These are phyloP conservation scores for Stictocephala bisonia DNA, from an alignment of 2,888 invertebrate genomes.

Conservation along the genomic window DNA sequence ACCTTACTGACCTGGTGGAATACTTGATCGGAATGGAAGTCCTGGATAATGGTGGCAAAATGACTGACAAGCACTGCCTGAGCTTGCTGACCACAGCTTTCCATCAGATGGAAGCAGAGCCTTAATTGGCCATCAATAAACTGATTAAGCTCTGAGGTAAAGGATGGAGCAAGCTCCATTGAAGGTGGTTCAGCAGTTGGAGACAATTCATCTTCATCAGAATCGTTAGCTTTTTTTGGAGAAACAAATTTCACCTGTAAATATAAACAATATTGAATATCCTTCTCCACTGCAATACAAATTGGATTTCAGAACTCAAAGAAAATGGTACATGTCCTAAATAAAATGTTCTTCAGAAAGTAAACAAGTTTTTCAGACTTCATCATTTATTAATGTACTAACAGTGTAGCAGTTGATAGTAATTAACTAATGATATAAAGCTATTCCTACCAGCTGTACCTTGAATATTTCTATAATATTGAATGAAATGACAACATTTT, in stretches of 20 bases:
- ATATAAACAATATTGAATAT: background rate
- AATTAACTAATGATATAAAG: too few species aligned
- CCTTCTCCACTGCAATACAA: too few species aligned
- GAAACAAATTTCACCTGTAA: conserved; percentile 23
- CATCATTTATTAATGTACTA: too few species aligned
- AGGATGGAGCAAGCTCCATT: background rate
- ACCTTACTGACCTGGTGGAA: too few species aligned
- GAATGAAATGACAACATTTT: too few species aligned
- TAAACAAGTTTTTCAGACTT: too few species aligned
- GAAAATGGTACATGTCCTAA: too few species aligned
- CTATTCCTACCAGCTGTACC: too few species aligned
- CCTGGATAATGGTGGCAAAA: background rate
- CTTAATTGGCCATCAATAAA: background rate
- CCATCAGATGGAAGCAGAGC: background rate
- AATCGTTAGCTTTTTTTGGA: conserved; percentile 15
- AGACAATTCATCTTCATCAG: background rate
- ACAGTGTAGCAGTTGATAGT: too few species aligned
- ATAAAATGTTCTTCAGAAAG: too few species aligned
- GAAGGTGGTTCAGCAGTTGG: background rate
- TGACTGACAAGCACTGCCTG: background rate
- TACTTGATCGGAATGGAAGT: background rate
- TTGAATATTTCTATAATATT: too few species aligned
- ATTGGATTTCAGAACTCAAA: too few species aligned
- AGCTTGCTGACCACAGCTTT: background rate
- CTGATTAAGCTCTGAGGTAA: background rate